Conservation (phyloP, 2,797 vertebrate species). For the Triplophysa bombifrons region DNA sequence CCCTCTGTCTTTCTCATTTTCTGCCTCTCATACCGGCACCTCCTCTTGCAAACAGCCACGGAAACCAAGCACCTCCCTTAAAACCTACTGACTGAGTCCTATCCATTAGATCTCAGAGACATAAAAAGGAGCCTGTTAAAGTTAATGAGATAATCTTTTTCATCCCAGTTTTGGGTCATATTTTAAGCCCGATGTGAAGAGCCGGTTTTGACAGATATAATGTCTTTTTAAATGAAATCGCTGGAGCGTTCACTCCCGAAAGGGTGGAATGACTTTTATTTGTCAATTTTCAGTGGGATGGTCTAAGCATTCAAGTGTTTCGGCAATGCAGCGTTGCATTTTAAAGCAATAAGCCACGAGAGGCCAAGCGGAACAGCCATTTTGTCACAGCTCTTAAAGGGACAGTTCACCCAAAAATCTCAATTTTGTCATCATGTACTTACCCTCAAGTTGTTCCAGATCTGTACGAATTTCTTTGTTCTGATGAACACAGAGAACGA, state of each 20-base stretch:
- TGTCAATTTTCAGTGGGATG: constrained; percentile 31
- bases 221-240: constrained; percentile 37
- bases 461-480: too few relatives aligned
- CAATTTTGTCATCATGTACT: too few relatives aligned
- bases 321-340: constrained; percentile 14
- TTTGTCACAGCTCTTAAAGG: neutral
- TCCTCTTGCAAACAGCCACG: constrained; percentile 43
- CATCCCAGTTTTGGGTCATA: constrained; percentile 31
- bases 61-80: constrained; percentile 52
- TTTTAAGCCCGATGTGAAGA: constrained; percentile 27
- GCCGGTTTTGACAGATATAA: constrained; percentile 16
- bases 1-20: constrained; percentile 47
- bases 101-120: constrained; percentile 25
- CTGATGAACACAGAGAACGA: too few relatives aligned
- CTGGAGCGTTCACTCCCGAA: constrained; percentile 12
- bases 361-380: neutral
- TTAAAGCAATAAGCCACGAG: constrained; percentile 16
- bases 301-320: constrained; percentile 1
- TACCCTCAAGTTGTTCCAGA: too few relatives aligned
- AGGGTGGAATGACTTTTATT: constrained; percentile 27
- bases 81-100: constrained; percentile 36
- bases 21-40: constrained; percentile 22
- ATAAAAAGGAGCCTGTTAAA: constrained; percentile 31
- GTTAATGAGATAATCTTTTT: constrained; percentile 44
- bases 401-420: too few relatives aligned